Conservation (phyloP, 2,113 vertebrate genomes). For the Onychostoma macrolepis region DNA sequence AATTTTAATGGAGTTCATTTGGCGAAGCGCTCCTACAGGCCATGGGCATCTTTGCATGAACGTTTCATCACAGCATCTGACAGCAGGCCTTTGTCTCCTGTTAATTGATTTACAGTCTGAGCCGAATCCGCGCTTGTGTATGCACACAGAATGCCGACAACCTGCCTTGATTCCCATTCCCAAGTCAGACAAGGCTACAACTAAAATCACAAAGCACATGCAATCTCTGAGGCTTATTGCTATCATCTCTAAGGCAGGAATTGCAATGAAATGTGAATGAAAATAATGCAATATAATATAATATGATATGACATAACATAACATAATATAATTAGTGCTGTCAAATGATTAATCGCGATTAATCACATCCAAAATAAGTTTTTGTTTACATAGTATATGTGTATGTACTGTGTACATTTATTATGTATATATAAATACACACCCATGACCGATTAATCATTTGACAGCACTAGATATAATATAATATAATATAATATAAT, state of each 20-base stretch:
- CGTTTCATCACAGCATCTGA: constrained; percentile 33
- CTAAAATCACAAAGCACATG: neutral
- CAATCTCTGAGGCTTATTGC: neutral
- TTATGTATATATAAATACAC: too few species aligned
- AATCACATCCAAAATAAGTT: too few species aligned
- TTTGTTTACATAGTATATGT: too few species aligned
- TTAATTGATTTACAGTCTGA: constrained; percentile 38
- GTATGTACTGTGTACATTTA: too few species aligned
- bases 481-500: neutral
- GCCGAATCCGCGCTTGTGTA: constrained; percentile 5
- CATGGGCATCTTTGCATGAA: constrained; percentile 40
- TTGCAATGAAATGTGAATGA: neutral
- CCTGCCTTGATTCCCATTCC: neutral
- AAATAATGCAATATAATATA: neutral
- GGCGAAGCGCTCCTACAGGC: neutral
- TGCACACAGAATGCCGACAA: neutral
- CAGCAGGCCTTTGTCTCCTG: constrained; percentile 47
- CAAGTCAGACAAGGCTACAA: neutral
- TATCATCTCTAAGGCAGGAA: neutral
- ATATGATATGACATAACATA: neutral
- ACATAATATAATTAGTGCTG: neutral
- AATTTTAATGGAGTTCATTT: constrained; percentile 54
- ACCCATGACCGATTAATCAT: too few species aligned
- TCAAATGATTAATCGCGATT: too few species aligned
- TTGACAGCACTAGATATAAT: neutral